phyloP scores from a whole-genome alignment of 2,113 vertebrate genomes.

The Triplophysa rosa region DNA sequence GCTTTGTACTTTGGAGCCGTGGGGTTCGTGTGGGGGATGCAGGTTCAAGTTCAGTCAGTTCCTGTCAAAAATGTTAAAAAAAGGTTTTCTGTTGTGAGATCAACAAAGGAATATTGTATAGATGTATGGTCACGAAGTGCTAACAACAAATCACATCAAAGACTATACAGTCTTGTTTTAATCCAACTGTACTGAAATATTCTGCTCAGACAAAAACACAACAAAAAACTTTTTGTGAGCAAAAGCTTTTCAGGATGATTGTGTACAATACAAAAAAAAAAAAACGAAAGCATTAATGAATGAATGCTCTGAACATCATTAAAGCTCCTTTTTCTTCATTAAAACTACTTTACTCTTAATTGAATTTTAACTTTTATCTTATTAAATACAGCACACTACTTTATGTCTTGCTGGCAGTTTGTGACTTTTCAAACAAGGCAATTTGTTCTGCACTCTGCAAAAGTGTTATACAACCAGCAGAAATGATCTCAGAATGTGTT shows the following conservation, averaged over 20 bases:
- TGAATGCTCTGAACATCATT: background rate
- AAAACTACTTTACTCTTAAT: background rate
- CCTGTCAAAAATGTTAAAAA: conserved; percentile 4
- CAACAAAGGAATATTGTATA: background rate
- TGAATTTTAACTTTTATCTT: background rate
- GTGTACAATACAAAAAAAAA: background rate
- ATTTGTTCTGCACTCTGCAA: background rate
- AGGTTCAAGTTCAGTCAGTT: too few relatives aligned
- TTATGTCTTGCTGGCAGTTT: background rate
- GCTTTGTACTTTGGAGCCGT: too few relatives aligned
- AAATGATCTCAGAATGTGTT: background rate
- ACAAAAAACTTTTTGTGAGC: background rate
- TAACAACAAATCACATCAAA: background rate
- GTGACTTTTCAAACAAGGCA: background rate
- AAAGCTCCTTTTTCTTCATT: background rate
- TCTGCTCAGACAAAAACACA: background rate
- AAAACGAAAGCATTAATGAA: background rate
- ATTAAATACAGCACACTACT: too few relatives aligned
- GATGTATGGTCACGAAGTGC: background rate
- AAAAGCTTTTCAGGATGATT: background rate
- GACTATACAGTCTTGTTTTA: background rate
- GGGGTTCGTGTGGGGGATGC: too few relatives aligned
- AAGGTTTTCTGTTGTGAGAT: background rate
- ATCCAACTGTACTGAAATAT: background rate
- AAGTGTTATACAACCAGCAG: background rate